Percentiles rank a stretch among this genome's conserved stretches.
Conservation (phyloP, 2,113 vertebrate species). For the Neopipo cinnamomea region DNA sequence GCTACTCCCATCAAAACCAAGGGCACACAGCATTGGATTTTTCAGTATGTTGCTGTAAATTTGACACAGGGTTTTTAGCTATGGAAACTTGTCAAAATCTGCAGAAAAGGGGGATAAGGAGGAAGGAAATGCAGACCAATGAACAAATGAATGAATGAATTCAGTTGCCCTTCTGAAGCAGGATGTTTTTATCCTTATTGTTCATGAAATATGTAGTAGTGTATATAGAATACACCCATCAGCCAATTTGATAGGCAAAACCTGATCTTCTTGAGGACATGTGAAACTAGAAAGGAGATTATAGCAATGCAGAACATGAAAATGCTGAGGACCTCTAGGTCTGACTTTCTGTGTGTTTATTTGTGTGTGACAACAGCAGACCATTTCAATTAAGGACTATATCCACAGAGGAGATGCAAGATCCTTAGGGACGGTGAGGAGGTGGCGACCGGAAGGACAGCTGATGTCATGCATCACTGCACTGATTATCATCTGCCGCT, state of each 20-base stretch:
- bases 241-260: background rate
- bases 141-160: background rate
- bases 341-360: background rate
- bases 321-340: background rate
- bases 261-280: background rate
- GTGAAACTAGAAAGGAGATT: background rate
- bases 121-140: background rate
- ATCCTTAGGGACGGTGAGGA: background rate
- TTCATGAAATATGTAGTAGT: background rate
- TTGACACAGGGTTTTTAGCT: background rate
- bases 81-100: background rate
- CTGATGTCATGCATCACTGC: rapidly evolving
- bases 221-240: background rate
- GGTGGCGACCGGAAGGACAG: background rate
- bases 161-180: background rate
- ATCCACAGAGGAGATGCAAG: background rate
- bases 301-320: background rate
- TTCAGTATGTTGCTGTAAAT: background rate
- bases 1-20: constrained; percentile 2
- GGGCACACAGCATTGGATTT: background rate
- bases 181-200: background rate
- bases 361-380: background rate
- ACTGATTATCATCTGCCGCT: background rate
- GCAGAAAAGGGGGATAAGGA: background rate
- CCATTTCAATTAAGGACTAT: background rate